Base-by-base conservation (phyloP, 2,888 invertebrate species). In the Clistopyga incitator region DNA sequence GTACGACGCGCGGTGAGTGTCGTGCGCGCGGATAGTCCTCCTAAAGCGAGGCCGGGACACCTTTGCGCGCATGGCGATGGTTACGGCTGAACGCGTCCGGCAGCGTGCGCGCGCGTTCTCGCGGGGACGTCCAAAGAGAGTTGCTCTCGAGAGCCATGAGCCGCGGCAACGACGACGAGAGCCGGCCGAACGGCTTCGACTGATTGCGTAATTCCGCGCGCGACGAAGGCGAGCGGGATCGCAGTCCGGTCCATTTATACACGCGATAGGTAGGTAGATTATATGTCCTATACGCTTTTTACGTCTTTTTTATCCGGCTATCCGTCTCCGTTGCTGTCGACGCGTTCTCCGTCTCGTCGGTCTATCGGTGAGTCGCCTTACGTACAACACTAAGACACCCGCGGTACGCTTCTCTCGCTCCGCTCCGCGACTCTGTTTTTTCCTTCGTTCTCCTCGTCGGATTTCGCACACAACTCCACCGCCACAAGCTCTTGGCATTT, bases 151-250 rank as follows among this genome's bases (percentile, higher is more conserved):
- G 65, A 65, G 47, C 65, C 70, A 75, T 61, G 72, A 77, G 81
- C 67, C 61, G 61, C 15, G n/a, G 61, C 34, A 59, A 52, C 38
- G 67, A 64, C 71, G 42, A 84, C 88, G 85, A 86, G 84, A 91
- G 90, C 88, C 88, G 86, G 90, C 89, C 90, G 89, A 92, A 91
- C 91, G 89, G 90, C 92, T 92, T 92, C 88, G 75, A 90, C 89
- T 90, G 89, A 90, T 92, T 92, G 91, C 92, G 91, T 91, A 92
- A 92, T 91, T 90, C 87, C 88, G 89, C 88, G 87, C 87, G 87
- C 89, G 89, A 91, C 91, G 92, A 92, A 92, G 92, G 91, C 91
- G 89, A 92, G 90, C 92, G 88, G 88, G 92, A 92, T 92, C 90
- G 88, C 78, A 87, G 90, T 90, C 89, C 89, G 90, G 88, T 90